These are phyloP conservation scores for Trichomalopsis sarcophagae DNA, from an alignment of 1,140 invertebrate species.

Conservation along the genomic window DNA sequence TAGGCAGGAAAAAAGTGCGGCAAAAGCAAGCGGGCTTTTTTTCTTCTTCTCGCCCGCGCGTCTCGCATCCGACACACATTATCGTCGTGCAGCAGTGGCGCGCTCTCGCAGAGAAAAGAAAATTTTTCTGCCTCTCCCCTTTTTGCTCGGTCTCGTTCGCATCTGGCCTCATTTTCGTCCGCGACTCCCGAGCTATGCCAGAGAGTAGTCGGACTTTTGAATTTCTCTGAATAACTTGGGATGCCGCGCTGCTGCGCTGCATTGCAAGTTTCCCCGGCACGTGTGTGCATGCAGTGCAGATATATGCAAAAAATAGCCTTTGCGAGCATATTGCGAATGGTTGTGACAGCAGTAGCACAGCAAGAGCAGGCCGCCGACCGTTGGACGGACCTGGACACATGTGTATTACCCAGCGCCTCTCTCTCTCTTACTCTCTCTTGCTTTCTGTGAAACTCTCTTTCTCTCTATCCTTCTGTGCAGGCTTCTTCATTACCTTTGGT, in stretches of 20 bases:
- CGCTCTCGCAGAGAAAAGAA: background rate
- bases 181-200: background rate
- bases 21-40: background rate
- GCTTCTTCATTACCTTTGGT: background rate
- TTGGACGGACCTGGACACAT: background rate
- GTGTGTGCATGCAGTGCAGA: background rate
- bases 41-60: background rate
- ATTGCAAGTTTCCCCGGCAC: background rate
- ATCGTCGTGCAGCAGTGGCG: background rate
- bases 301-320: background rate
- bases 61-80: background rate
- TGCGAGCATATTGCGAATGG: background rate
- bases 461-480: background rate
- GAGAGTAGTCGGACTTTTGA: background rate
- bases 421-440: background rate
- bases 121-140: background rate
- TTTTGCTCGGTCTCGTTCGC: background rate
- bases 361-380: background rate
- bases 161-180: background rate
- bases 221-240: slow-evolving; percentile 1
- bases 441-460: background rate
- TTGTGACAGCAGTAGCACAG: background rate
- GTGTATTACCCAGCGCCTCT: background rate
- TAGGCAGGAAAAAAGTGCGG: background rate
- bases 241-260: background rate